Conservation (phyloP, 2,113 vertebrate genomes). For the Dromaius novaehollandiae region DNA sequence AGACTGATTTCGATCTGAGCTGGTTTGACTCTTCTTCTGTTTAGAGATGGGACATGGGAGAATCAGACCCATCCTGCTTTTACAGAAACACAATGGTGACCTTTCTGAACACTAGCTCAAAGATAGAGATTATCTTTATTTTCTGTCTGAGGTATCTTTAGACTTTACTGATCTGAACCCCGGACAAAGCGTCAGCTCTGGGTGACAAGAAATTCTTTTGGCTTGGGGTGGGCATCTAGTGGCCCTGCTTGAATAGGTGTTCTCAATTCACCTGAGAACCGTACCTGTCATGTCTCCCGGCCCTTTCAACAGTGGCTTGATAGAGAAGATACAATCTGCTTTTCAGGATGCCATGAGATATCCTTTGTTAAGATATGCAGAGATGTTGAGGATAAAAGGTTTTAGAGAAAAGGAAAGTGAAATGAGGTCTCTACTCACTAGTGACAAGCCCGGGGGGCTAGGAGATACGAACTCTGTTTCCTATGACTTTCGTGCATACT, state of each 20-base stretch:
- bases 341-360: neutral
- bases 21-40: neutral
- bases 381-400: neutral
- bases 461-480: neutral
- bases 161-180: neutral
- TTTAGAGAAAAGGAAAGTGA: neutral
- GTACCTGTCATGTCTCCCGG: neutral
- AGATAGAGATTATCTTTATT: neutral
- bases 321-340: neutral
- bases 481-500: slow-evolving; percentile 12
- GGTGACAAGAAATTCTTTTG: neutral
- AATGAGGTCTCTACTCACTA: neutral
- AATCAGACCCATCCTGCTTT: neutral
- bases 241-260: neutral
- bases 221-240: neutral
- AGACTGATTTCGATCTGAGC: neutral
- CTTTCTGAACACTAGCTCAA: neutral
- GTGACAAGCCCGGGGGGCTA: neutral
- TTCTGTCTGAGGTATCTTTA: neutral
- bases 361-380: neutral
- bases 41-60: neutral
- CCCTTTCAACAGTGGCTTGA: neutral
- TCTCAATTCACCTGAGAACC: neutral
- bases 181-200: neutral
- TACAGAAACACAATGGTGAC: neutral